Percentiles rank a stretch among this genome's conserved stretches.
Evolutionary conservation across 2,888 invertebrate genomes (phyloP).

Genomic region (Luperina testacea): DNA sequence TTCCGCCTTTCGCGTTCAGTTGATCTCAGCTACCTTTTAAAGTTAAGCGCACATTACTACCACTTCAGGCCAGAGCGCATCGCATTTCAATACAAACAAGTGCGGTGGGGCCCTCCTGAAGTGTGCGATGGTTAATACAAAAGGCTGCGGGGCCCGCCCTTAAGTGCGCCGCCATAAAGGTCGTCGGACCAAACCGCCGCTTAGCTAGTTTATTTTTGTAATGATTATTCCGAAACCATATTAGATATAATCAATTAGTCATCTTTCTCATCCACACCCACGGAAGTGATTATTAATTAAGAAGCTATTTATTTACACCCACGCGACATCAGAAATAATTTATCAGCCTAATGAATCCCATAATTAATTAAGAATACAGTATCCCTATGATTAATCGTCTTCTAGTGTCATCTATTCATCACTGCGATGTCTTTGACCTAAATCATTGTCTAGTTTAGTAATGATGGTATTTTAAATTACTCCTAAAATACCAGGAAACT

Average conservation of each 20-base stretch:
- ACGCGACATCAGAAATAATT: slow-evolving; percentile 38
- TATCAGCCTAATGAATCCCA: slow-evolving; percentile 43
- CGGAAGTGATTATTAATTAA: slow-evolving; percentile 46
- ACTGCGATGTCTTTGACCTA: slow-evolving; percentile 10
- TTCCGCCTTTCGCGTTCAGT: not conserved
- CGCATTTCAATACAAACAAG: not conserved
- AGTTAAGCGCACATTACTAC: not conserved
- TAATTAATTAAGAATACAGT: slow-evolving; percentile 30
- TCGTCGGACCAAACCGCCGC: not conserved
- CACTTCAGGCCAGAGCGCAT: too few relatives aligned
- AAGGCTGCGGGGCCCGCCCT: not conserved
- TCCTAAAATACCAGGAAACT: not conserved
- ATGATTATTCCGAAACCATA: not conserved
- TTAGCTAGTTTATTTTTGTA: slow-evolving; percentile 1
- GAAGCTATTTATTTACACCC: slow-evolving; percentile 45
- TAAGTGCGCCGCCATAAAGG: not conserved
- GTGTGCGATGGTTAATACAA: too few relatives aligned
- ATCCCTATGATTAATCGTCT: slow-evolving; percentile 9
- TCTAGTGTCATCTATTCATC: slow-evolving; percentile 16
- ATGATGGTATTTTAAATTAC: not conserved
- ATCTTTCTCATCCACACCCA: slow-evolving; percentile 41
- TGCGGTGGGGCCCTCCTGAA: not conserved
- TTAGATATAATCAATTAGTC: slow-evolving; percentile 27
- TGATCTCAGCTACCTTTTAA: too few relatives aligned
- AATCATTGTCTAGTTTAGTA: not conserved